phyloP scores from a whole-genome alignment of 2,797 vertebrate species.

The Sebastes minor region DNA sequence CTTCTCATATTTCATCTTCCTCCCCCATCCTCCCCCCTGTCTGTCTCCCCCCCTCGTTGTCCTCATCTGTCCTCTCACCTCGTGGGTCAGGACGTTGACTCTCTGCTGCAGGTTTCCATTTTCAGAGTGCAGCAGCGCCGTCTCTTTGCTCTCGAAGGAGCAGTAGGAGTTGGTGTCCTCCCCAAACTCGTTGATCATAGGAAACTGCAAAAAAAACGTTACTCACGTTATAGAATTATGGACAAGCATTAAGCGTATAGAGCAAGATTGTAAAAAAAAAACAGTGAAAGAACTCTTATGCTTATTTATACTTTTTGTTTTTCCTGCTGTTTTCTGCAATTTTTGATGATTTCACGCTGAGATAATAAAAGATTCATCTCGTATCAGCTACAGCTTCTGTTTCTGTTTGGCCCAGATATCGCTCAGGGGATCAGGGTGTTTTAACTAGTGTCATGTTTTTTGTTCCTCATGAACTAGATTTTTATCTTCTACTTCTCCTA shows the following conservation, averaged over 20 bases:
- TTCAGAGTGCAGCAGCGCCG: constrained; percentile 92
- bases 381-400: constrained; percentile 25
- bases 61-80: constrained; percentile 81
- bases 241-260: neutral
- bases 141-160: constrained; percentile 93
- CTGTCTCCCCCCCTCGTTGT: neutral
- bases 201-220: constrained; percentile 82
- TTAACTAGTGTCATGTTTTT: neutral
- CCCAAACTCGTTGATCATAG: constrained; percentile 92
- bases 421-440: constrained; percentile 11
- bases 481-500: constrained; percentile 5
- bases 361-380: constrained; percentile 55
- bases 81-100: constrained; percentile 93
- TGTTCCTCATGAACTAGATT: constrained; percentile 22
- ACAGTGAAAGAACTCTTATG: neutral
- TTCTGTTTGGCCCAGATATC: constrained; percentile 50
- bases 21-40: neutral
- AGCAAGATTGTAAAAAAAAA: neutral
- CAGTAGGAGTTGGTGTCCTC: constrained; percentile 93
- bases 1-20: neutral
- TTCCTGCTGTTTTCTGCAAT: constrained; percentile 1
- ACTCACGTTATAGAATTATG: neutral
- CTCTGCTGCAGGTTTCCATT: constrained; percentile 93
- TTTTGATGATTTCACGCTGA: constrained; percentile 39
- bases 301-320: neutral